Percentiles rank a stretch among this genome's conserved stretches.
phyloP scores from a whole-genome alignment of 2,797 vertebrate genomes.

The Tenualosa thibaudeaui region DNA sequence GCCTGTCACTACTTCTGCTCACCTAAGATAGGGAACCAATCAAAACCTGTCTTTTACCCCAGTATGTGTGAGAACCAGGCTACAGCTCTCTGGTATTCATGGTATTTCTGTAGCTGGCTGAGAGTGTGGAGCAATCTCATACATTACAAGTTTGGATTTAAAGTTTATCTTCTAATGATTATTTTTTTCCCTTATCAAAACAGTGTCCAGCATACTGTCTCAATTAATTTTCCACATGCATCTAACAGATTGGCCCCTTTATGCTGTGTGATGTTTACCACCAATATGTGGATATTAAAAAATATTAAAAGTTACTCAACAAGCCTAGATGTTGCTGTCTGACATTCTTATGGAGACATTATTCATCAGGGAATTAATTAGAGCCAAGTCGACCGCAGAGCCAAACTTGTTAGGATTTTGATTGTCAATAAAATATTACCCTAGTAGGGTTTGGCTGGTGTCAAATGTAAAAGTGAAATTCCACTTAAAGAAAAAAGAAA shows the following conservation, averaged over 20 bases:
- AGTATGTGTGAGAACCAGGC: too few relatives aligned
- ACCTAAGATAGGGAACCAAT: too few relatives aligned
- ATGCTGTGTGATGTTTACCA: not conserved
- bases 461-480: not conserved
- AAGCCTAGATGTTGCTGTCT: not conserved
- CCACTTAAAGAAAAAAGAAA: too few relatives aligned
- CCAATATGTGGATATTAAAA: not conserved
- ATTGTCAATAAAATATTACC: not conserved
- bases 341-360: not conserved
- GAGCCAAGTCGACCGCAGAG: not conserved
- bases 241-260: not conserved
- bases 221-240: not conserved
- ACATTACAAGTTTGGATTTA: not conserved
- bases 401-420: not conserved
- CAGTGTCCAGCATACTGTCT: not conserved
- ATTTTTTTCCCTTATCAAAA: not conserved
- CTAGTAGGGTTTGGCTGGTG: not conserved
- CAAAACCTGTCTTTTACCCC: too few relatives aligned
- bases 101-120: not conserved
- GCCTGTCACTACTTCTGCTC: too few relatives aligned
- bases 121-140: not conserved
- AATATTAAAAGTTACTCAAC: not conserved
- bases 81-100: too few relatives aligned
- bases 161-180: too few relatives aligned
- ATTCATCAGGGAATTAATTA: not conserved